Evolutionary conservation across 2,888 invertebrate species (phyloP).

Genomic region (Synergus gifuensis): DNA sequence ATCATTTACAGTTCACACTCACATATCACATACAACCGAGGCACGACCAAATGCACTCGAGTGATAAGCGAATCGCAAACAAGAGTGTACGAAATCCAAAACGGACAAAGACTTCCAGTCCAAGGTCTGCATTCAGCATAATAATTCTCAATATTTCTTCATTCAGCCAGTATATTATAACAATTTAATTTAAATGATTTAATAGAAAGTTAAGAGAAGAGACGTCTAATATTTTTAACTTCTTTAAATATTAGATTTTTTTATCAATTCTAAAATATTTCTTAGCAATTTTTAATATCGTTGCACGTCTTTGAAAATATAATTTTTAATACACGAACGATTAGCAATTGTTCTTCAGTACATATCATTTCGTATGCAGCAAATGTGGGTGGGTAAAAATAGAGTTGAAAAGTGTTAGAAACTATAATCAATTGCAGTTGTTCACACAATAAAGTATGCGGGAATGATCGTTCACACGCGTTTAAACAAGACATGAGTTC

Average conservation of each 20-base stretch:
- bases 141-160: conserved; percentile 18
- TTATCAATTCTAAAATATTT: no score
- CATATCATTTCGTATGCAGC: background rate
- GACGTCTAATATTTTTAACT: background rate
- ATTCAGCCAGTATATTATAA: background rate
- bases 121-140: conserved; percentile 23
- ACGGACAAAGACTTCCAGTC: conserved; percentile 34
- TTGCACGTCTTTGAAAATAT: no score
- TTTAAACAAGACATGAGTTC: conserved; percentile 19
- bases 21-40: background rate
- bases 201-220: background rate
- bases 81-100: conserved; percentile 34
- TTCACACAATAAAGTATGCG: conserved; percentile 18
- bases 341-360: background rate
- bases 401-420: background rate
- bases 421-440: conserved; percentile 25
- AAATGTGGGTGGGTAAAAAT: conserved; percentile 1
- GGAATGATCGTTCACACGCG: conserved; percentile 15
- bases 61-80: conserved; percentile 66
- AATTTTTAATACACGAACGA: background rate
- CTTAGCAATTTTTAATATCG: no score
- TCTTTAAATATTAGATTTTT: background rate
- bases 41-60: conserved; percentile 33
- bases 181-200: background rate
- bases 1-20: conserved; percentile 41